phyloP scores from a whole-genome alignment of 2,113 vertebrate genomes.

The Hassar affinis region DNA sequence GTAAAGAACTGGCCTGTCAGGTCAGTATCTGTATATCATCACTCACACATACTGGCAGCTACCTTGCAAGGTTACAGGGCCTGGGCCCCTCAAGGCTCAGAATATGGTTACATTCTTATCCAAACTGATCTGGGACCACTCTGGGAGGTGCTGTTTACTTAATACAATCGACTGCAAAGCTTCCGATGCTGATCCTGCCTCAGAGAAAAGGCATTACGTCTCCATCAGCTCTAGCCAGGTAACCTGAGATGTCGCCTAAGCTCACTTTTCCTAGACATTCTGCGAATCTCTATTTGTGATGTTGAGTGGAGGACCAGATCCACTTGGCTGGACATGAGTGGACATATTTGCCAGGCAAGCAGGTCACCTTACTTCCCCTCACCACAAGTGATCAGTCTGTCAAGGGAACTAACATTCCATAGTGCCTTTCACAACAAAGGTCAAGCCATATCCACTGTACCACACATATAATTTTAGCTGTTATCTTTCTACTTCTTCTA shows the following conservation, averaged over 20 bases:
- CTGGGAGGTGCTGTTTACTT: neutral
- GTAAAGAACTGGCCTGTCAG: conserved; percentile 55
- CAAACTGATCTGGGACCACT: conserved; percentile 34
- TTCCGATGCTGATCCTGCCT: conserved; percentile 11
- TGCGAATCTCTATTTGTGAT: conserved; percentile 44
- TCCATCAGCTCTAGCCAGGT: conserved; percentile 45
- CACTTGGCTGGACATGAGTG: conserved; percentile 23
- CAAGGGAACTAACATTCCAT: conserved; percentile 17
- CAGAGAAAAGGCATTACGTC: conserved; percentile 13
- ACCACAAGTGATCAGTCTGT: conserved; percentile 31
- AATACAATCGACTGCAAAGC: conserved; percentile 10
- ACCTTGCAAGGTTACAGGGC: conserved; percentile 50
- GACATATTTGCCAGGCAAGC: conserved; percentile 43
- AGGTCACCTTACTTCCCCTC: conserved; percentile 39
- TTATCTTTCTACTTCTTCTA: neutral
- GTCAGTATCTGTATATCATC: conserved; percentile 44
- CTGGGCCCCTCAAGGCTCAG: conserved; percentile 4
- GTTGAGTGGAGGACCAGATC: conserved; percentile 43
- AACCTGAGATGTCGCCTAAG: conserved; percentile 60
- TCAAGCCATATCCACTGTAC: conserved; percentile 2
- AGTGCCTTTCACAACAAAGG: conserved; percentile 28
- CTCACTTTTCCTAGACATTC: conserved; percentile 49
- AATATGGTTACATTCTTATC: conserved; percentile 35
- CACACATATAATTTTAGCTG: neutral
- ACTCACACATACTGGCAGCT: conserved; percentile 60